Evolutionary conservation across 2,888 invertebrate species (phyloP), one percentile per base, ranked within the genome.

Genomic region (Acronicta aceris): DNA sequence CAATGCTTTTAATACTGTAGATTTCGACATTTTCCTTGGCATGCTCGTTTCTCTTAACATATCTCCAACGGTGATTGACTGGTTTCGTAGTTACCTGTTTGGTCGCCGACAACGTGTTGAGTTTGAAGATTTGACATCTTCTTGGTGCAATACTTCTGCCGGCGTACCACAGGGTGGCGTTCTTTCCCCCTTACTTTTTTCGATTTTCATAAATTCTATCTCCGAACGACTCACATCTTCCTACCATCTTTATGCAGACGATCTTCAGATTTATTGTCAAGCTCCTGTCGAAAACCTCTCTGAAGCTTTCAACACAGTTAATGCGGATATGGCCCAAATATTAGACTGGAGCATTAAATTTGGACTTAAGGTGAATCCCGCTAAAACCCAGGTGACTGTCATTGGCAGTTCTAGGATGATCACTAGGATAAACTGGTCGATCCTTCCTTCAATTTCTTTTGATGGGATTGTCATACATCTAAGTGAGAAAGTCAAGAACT

Each of bases 321-420:
- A 27, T 27, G 27, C 5, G 27, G 6, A 27, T 6, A 5, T 27
- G 27, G 27, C 27, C 6, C 27, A 7, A 27, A 27, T 27, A 27
- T 7, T 27, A 6, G 27, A 27, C 27, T 27, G 27, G 27, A 5
- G 27, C 27, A 5, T 7, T 27, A 27, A 27, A 27, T 27, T 27
- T 27, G 27, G 27, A 6, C 27, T 27, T 27, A 27, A 27, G 27
- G 27, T 27, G 27, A 27, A 27, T 7, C 27, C 27, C 27, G 7
- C 27, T 27, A 27, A 27, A 27, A 27, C 5, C 2, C 6, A 27
- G 6, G 27, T 27, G 5, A 27, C 27, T 52, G 59, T 47, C 69
- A 72, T 69, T 57, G 72, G 72, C 6, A 52, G 62, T 10, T 46
- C 41, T 12, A 27, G 27, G 7, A 27, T 27, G 27, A 27, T 7